These are phyloP conservation scores for Mystacides longicornis DNA, from an alignment of 2,888 invertebrate genomes.

Conservation along the genomic window DNA sequence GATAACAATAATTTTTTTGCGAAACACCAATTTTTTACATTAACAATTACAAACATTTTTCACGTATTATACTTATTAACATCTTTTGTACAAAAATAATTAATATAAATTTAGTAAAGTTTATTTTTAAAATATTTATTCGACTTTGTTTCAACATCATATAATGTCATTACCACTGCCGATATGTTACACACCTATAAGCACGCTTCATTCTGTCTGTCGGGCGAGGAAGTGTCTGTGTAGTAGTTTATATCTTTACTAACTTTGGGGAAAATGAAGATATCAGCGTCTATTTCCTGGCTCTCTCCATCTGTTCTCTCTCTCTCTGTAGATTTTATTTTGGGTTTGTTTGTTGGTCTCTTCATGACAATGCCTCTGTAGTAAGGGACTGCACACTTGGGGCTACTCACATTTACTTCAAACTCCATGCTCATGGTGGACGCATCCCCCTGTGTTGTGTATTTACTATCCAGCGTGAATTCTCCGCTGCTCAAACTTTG, in stretches of 20 bases:
- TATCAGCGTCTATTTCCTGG: neutral
- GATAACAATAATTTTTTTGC: too few relatives aligned
- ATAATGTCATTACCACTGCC: constrained; percentile 14
- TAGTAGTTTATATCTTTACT: neutral
- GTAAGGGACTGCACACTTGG: neutral
- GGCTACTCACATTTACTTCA: neutral
- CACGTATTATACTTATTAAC: neutral
- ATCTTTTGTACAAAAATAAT: neutral
- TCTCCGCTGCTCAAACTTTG: neutral
- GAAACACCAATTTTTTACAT: too few relatives aligned
- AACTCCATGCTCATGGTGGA: neutral
- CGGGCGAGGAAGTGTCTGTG: neutral
- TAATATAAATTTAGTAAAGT: neutral
- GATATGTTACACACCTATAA: constrained; percentile 23
- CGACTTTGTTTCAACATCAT: neutral
- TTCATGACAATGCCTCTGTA: neutral
- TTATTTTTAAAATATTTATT: neutral
- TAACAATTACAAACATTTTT: too few relatives aligned
- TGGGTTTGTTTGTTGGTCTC: neutral
- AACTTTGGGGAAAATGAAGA: neutral
- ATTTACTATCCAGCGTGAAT: neutral
- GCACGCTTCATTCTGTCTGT: neutral
- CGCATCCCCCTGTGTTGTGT: neutral
- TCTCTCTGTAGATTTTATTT: neutral
- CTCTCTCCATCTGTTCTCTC: neutral